These are phyloP conservation scores for Steinernema hermaphroditum DNA, from an alignment of 2,888 invertebrate species.

Conservation along the genomic window DNA sequence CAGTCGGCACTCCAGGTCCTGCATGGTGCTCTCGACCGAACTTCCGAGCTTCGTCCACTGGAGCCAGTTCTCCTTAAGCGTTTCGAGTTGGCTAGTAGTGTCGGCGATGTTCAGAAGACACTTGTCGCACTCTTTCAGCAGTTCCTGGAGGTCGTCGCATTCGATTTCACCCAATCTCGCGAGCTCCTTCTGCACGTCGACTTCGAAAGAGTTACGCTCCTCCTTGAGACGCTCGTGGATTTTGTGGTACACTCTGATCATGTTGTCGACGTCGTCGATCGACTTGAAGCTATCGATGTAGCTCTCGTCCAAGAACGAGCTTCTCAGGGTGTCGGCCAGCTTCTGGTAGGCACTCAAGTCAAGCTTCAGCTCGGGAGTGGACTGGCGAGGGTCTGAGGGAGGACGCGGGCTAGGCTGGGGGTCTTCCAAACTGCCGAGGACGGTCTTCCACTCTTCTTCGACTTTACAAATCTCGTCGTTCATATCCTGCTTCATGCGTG, in stretches of 20 bases:
- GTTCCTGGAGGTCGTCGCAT: not conserved
- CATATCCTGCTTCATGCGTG: not conserved
- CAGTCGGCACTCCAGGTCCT: slow-evolving; percentile 1
- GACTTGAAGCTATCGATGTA: slow-evolving; percentile 13
- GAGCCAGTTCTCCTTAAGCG: slow-evolving; percentile 12
- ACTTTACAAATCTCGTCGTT: not conserved
- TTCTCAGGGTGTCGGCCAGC: slow-evolving; percentile 8
- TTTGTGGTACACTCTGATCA: not conserved
- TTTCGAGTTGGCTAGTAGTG: not conserved
- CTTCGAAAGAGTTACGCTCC: not conserved
- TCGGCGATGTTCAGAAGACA: not conserved
- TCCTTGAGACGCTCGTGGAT: slow-evolving; percentile 12
- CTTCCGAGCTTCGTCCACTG: slow-evolving; percentile 17
- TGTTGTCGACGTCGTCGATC: not conserved
- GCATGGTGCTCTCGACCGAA: slow-evolving; percentile 1
- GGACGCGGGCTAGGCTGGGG: slow-evolving; percentile 5
- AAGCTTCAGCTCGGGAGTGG: not conserved
- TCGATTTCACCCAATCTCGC: not conserved
- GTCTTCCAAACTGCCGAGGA: not conserved
- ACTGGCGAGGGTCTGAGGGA: slow-evolving; percentile 11
- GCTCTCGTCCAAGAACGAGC: slow-evolving; percentile 2
- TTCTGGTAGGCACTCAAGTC: slow-evolving; percentile 7
- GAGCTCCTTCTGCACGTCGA: slow-evolving; percentile 4
- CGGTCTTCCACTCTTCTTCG: slow-evolving; percentile 18
- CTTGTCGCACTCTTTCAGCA: not conserved